Evolutionary conservation across 1,140 invertebrate genomes (phyloP), one percentile per base, ranked within the genome.

Genomic region (Drosophila subobscura): DNA sequence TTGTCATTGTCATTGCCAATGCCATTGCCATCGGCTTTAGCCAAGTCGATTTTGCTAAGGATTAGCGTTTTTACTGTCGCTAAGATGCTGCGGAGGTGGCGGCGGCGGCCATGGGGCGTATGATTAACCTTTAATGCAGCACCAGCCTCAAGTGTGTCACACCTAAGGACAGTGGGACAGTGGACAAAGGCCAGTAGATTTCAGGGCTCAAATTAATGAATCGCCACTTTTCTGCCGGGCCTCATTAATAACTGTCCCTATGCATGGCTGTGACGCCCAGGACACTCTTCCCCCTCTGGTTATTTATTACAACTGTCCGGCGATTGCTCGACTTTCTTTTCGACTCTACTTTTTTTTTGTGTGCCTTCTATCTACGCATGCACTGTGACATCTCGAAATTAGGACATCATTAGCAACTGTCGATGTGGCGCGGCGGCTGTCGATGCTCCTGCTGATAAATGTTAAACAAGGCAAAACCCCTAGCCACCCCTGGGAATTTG

Each of bases 391-490:
- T 88, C 79, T 79, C 72, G 58, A 88, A 88, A 88, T 88, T 88
- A 88, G 84, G 83, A 88, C 84, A 89, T 88, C 83, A 88, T 88
- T 88, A 88, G 83, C 84, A 88, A 88, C 84, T 89, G 84, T 88
- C 83, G 84, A 83, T 89, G 72, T 49, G 33, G 33, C 37, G 56
- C 63, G 29, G 27, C n/a, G 40, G 25, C 23, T 49, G 56, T 27
- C 55, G 77, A 88, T 83, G 72, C 46, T 53, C 51, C 52, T 12
- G 33, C 72, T 79, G 83, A 89, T 88, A 89, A 88, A 88, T 83
- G 75, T 64, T 47, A 52, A 46, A 27, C 66, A 56, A 41, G 60
- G 42, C 59, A 25, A 10, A 68, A 49, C 56, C 33, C 50, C 41
- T 33, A 53, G 50, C 29, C 51, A 22, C 57, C 33, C 55, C 59